A percentile compares a stretch with the other conserved stretches of the same genome.
These are phyloP conservation scores for Laticauda laticaudata DNA, from an alignment of 2,113 vertebrate genomes.

Conservation along the genomic window DNA sequence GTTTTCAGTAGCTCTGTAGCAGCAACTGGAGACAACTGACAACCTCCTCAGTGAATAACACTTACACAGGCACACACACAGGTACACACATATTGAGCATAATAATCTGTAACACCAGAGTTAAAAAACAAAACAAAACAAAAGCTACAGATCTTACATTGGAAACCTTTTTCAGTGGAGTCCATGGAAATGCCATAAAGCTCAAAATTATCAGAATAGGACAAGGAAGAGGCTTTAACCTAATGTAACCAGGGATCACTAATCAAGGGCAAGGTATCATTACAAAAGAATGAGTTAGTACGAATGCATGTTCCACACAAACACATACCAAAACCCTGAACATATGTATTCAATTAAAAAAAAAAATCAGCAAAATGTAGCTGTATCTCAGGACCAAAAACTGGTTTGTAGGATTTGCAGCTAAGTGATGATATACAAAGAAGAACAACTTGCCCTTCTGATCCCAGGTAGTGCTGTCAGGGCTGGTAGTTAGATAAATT, in stretches of 20 bases:
- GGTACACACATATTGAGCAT: background rate
- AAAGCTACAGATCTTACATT: background rate
- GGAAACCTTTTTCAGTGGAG: background rate
- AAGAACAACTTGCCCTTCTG: background rate
- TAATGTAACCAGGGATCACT: background rate
- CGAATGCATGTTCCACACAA: background rate
- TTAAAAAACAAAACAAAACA: background rate
- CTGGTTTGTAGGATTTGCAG: constrained; percentile 8
- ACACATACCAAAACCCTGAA: background rate
- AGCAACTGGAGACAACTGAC: background rate
- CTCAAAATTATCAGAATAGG: background rate
- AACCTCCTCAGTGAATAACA: too few relatives aligned
- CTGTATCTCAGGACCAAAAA: background rate
- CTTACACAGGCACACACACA: too few relatives aligned
- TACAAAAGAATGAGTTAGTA: background rate
- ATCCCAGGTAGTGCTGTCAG: constrained; percentile 12
- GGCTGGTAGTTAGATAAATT: constrained; percentile 4
- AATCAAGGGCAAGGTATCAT: background rate
- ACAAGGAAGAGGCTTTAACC: background rate
- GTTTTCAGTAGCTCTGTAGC: background rate
- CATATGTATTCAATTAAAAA: background rate
- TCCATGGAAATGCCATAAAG: background rate
- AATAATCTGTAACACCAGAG: background rate
- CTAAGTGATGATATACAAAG: background rate
- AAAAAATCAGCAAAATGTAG: background rate